Percentiles rank a stretch among this genome's conserved stretches.
Conservation (phyloP, 2,797 vertebrate genomes). For the Caiman crocodilus region DNA sequence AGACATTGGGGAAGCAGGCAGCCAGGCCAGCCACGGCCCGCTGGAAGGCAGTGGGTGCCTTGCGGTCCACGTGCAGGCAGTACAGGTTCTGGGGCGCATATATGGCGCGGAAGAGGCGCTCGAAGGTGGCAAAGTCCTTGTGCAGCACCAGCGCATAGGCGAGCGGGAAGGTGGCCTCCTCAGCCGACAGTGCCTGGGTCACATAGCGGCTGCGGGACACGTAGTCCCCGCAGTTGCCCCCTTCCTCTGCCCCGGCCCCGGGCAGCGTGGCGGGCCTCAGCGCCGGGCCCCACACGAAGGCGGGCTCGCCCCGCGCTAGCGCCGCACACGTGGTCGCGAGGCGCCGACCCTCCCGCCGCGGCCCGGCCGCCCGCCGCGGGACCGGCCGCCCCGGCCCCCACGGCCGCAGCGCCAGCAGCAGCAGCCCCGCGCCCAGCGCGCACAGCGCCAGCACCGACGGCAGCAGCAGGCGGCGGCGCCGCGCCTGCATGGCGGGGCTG, state of each 20-base stretch:
- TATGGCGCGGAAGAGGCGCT: conserved; percentile 71
- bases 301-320: background rate
- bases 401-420: background rate
- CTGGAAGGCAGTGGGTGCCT: conserved; percentile 25
- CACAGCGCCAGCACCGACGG: too few relatives aligned
- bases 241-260: too few relatives aligned
- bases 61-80: conserved; percentile 76
- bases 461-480: too few relatives aligned
- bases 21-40: conserved; percentile 17
- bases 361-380: background rate
- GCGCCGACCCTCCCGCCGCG: background rate
- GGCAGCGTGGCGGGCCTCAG: background rate
- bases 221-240: conserved; percentile 39
- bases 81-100: conserved; percentile 79
- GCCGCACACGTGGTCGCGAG: background rate
- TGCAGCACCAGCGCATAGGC: conserved; percentile 74
- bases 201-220: conserved; percentile 53
- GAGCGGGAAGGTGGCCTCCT: conserved; percentile 71
- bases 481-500: too few relatives aligned
- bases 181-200: conserved; percentile 39
- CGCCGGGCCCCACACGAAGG: background rate
- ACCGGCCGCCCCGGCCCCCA: background rate
- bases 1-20: conserved; percentile 74
- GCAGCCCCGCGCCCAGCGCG: too few relatives aligned
- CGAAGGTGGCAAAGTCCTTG: conserved; percentile 75